Evolutionary conservation across 2,797 vertebrate genomes (phyloP), one percentile per base, ranked within the genome.

Genomic region (Anabas testudineus): DNA sequence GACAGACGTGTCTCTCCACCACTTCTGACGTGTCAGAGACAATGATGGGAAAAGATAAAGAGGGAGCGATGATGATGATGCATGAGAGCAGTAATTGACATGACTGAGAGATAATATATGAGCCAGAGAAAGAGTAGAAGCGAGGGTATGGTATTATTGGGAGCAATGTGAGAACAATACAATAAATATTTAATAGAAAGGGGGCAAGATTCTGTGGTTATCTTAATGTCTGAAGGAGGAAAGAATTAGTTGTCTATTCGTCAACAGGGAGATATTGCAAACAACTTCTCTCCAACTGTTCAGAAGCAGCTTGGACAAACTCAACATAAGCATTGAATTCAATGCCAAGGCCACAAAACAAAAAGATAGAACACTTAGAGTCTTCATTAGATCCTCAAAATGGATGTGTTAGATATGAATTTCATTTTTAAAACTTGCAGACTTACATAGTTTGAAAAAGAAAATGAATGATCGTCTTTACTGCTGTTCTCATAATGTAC

Each of bases 51-150:
- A 14, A 16, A 22, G 42, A 71, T 26, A 42, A 63, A 59, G 48
- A 52, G 36, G 30, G 45, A 28, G 47, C 36, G 32, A 54, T 32
- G 60, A 75, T 51, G 24, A 74, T 77, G 84, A 87, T 84, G 61
- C 68, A 87, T 45, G 68, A 68, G 76, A 42, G 70, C 28, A 46
- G 53, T 77, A 83, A 87, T 54, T 78, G 74, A 69, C 65, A 47
- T 37, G 76, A 67, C 69, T 32, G 41, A 48, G 22, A 18, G 79
- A 69, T 74, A 62, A 79, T 79, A 26, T n/a, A 49, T 28, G 52
- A 32, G 30, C n/a, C n/a, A 67, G 15, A 28, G 12, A 5, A 60
- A 22, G 18, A 5, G 18, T 26, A 48, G 36, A 5, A 12, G 32
- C 48, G 22, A 12, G 62, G 36, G 42, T 62, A 16, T 1, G 10